Conservation (phyloP, 2,888 invertebrate genomes). For the Shargacucullia verbasci region DNA sequence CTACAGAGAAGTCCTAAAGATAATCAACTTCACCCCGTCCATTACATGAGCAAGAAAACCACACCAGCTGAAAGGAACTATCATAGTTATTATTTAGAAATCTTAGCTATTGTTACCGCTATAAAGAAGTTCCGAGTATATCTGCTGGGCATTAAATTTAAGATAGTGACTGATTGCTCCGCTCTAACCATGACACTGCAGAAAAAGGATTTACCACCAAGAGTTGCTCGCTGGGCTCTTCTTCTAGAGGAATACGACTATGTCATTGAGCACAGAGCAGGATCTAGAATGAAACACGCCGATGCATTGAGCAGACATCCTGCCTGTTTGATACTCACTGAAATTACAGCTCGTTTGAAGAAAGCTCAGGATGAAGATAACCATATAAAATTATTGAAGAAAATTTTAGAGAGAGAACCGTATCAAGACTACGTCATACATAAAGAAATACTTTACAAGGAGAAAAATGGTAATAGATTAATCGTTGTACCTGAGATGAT, state of each 20-base stretch:
- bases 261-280: slow-evolving; percentile 48
- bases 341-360: slow-evolving; percentile 34
- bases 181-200: slow-evolving; percentile 13
- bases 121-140: slow-evolving; percentile 17
- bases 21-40: slow-evolving; percentile 39
- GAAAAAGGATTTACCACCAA: slow-evolving; percentile 56
- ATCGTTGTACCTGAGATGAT: too few relatives aligned
- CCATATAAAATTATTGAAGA: slow-evolving; percentile 28
- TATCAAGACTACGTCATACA: too few relatives aligned
- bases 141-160: background rate
- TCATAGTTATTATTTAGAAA: too few relatives aligned
- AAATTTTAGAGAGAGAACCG: slow-evolving; percentile 36
- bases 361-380: slow-evolving; percentile 49
- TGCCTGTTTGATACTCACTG: slow-evolving; percentile 25
- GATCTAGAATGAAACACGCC: slow-evolving; percentile 46
- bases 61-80: slow-evolving; percentile 40
- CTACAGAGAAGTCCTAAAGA: slow-evolving; percentile 41
- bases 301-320: slow-evolving; percentile 53
- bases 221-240: slow-evolving; percentile 54
- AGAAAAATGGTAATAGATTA: too few relatives aligned
- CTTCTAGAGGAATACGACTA: slow-evolving; percentile 52
- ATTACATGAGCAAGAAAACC: too few relatives aligned
- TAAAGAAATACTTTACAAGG: too few relatives aligned
- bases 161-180: background rate
- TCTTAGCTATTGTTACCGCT: slow-evolving; percentile 38